Conservation (phyloP, 2,888 invertebrate species). For the Capitulum mitella region DNA sequence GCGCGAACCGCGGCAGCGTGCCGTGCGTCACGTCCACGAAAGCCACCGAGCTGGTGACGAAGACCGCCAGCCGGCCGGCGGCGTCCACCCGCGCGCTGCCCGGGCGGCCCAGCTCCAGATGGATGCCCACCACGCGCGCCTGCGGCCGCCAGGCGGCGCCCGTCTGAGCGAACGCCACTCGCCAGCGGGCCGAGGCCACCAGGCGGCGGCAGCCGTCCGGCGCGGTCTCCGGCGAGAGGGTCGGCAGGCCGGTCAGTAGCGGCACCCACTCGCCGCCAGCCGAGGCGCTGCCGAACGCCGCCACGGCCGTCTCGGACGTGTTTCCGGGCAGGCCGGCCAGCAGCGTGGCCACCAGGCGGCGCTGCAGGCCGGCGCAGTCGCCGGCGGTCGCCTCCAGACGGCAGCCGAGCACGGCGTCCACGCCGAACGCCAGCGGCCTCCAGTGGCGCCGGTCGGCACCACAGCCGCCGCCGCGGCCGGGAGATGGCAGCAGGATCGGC, state of each 20-base stretch:
- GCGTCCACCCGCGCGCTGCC: neutral
- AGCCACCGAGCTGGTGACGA: slow-evolving; percentile 44
- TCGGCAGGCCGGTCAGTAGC: neutral
- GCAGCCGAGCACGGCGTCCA: neutral
- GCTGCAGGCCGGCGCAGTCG: neutral
- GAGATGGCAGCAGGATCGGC: slow-evolving; percentile 13
- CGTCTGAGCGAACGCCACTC: neutral
- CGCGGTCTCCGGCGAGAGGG: no score
- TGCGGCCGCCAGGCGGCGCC: neutral
- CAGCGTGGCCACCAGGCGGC: neutral
- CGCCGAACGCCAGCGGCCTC: slow-evolving; percentile 10
- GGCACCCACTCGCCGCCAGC: neutral
- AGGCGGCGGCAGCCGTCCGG: neutral
- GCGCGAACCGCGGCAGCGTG: slow-evolving; percentile 50
- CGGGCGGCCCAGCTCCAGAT: neutral
- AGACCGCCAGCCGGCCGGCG: slow-evolving; percentile 38
- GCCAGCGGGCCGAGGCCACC: neutral
- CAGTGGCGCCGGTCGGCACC: neutral
- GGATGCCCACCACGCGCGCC: neutral
- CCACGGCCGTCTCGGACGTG: neutral
- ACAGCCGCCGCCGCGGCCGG: slow-evolving; percentile 15
- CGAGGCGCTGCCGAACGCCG: neutral
- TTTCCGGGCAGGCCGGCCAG: slow-evolving; percentile 1
- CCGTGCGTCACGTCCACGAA: slow-evolving; percentile 50
- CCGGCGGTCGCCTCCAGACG: neutral